phyloP scores from a whole-genome alignment of 2,113 vertebrate genomes.

The Chrysochloris asiatica region DNA sequence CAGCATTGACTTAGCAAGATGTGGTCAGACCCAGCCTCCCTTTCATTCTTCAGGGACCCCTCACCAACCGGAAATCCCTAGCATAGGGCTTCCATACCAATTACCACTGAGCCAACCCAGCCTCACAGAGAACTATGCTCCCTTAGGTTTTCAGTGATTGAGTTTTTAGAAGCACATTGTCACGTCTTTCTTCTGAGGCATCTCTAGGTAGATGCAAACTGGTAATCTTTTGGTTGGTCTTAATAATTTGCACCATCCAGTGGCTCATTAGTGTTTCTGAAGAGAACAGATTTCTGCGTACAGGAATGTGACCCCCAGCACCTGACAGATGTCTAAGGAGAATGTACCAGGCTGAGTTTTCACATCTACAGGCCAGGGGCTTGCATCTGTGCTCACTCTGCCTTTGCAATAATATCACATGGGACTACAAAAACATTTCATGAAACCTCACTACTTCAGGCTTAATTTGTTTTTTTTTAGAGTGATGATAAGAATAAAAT shows the following conservation, averaged over 20 bases:
- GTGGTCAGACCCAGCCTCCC: neutral
- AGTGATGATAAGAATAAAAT: neutral
- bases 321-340: neutral
- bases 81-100: accelerated
- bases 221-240: neutral
- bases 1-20: neutral
- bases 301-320: neutral
- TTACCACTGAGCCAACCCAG: neutral
- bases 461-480: neutral
- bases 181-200: neutral
- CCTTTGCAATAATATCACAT: neutral
- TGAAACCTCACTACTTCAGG: neutral
- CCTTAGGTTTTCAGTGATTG: too few species aligned
- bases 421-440: neutral
- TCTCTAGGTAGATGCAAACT: neutral
- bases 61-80: neutral
- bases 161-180: neutral
- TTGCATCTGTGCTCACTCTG: neutral
- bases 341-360: neutral
- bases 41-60: neutral
- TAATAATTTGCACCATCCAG: neutral
- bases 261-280: neutral
- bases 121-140: neutral
- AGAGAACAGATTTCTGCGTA: neutral
- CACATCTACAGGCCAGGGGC: neutral